phyloP scores from a whole-genome alignment of 2,888 invertebrate genomes.

The Sipha maydis region DNA sequence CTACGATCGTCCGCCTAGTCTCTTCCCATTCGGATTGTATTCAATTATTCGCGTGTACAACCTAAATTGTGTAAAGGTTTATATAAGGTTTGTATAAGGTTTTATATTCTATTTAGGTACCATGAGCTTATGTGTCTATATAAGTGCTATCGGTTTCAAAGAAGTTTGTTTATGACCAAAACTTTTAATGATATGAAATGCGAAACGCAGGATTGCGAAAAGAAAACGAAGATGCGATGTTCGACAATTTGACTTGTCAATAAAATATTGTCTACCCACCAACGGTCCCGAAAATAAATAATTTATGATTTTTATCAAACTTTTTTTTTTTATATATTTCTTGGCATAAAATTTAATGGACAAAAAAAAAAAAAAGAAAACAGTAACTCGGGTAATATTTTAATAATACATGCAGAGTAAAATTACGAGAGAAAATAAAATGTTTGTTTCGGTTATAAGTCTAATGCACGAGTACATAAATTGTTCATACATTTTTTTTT shows the following conservation, averaged over 20 bases:
- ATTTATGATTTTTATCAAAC: not conserved
- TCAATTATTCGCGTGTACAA: constrained; percentile 2
- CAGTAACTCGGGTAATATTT: not conserved
- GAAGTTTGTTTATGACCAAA: constrained; percentile 49
- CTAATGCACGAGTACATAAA: not conserved
- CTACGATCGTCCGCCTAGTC: not conserved
- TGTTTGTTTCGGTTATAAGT: not conserved
- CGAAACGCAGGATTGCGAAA: not conserved
- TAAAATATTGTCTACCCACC: constrained; percentile 33
- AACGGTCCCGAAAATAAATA: not conserved
- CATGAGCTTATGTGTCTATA: not conserved
- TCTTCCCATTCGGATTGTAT: not conserved
- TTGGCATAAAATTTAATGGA: not conserved
- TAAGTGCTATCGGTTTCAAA: constrained; percentile 34
- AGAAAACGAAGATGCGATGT: not conserved
- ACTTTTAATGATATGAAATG: constrained; percentile 52
- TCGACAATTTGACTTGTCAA: constrained; percentile 44
- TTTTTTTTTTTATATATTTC: not conserved
- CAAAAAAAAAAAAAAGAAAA: not conserved
- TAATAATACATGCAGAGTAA: not conserved
- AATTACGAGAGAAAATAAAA: not conserved
- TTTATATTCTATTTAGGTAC: not conserved
- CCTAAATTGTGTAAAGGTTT: constrained; percentile 14
- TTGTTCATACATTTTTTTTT: no score
- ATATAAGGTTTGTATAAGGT: no score